Evolutionary conservation across 2,113 vertebrate species (phyloP), one percentile per base, ranked within the genome.

Genomic region (Xiphophorus couchianus): DNA sequence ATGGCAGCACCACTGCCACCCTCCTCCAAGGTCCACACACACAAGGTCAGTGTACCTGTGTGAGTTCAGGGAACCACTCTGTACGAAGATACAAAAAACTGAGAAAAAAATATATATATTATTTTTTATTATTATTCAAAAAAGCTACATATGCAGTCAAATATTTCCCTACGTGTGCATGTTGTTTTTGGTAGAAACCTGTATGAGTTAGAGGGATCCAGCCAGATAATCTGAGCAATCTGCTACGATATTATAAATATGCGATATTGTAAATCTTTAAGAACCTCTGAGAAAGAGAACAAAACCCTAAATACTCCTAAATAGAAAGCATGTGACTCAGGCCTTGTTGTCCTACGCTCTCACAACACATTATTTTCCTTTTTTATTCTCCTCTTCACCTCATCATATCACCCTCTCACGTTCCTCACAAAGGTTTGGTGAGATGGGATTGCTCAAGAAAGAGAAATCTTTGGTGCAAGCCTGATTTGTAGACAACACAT

Each of bases 21-120:
- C 90, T 89, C 90, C 75, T 88, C 86, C 69, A 89, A 86, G 86
- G 83, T 84, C 82, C 81, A 82, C 69, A 84, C 72, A 90, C 89
- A 90, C 89, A 89, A 86, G 83, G 84, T 92, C 84, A 85, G 77
- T 71, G 17, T 62, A 65, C 66, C 39, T 71, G 62, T 66, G 30
- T 66, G 68, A 66, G 68, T 51, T 15, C 15, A 63, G 33, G 17
- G 66, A 69, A 74, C 73, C 29, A 58, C 69, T 62, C 48, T 76
- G 60, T 54, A 1, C 27, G 31, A 69, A 27, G 31, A 61, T 29
- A 64, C 44, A 80, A 69, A 69, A 5, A 74, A 15, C 0, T 51
- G 1, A 19, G 4, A 29, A 63, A 33, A n/a, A 42, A 13, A 15
- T n/a, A n/a, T n/a, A n/a, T n/a, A n/a, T 28, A 28, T 28, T 28